Percentiles rank a stretch among this genome's conserved stretches.
phyloP scores from a whole-genome alignment of 2,888 invertebrate species.

The Chymomyza caudatula region DNA sequence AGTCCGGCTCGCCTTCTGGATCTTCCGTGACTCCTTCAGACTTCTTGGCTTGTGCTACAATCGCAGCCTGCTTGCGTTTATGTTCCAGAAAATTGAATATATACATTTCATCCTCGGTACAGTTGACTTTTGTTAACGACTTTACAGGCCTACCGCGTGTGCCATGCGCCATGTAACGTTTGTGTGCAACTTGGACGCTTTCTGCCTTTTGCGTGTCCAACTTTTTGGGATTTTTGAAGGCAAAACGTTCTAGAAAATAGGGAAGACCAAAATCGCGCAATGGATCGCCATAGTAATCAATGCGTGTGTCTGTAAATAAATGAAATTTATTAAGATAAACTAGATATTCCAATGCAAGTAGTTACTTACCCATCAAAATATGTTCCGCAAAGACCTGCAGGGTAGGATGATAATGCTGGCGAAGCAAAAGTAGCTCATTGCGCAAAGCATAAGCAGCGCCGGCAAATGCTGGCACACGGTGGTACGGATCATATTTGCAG shows the following conservation, averaged over 20 bases:
- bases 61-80: conserved; percentile 76
- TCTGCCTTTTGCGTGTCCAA: conserved; percentile 76
- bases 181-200: conserved; percentile 76
- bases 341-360: too few relatives aligned
- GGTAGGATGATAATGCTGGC: conserved; percentile 93
- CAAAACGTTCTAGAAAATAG: conserved; percentile 95
- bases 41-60: conserved; percentile 43
- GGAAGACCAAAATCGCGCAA: conserved; percentile 94
- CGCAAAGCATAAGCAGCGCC: conserved; percentile 86
- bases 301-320: conserved; percentile 81
- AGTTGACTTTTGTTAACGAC: conserved; percentile 83
- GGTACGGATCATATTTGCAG: conserved; percentile 82
- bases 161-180: conserved; percentile 85
- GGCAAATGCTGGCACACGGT: conserved; percentile 91
- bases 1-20: conserved; percentile 79
- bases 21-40: conserved; percentile 72
- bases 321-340: background rate
- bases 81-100: conserved; percentile 82
- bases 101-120: conserved; percentile 91
- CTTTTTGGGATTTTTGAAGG: conserved; percentile 94
- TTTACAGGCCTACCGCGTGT: conserved; percentile 85
- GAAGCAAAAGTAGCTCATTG: conserved; percentile 86
- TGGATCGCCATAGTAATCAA: conserved; percentile 95
- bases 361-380: conserved; percentile 83
- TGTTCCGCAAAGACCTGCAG: conserved; percentile 92